Percentiles rank a stretch among this genome's conserved stretches.
These are phyloP conservation scores for Globodera rostochiensis DNA, from an alignment of 1,140 invertebrate genomes.

Conservation along the genomic window DNA sequence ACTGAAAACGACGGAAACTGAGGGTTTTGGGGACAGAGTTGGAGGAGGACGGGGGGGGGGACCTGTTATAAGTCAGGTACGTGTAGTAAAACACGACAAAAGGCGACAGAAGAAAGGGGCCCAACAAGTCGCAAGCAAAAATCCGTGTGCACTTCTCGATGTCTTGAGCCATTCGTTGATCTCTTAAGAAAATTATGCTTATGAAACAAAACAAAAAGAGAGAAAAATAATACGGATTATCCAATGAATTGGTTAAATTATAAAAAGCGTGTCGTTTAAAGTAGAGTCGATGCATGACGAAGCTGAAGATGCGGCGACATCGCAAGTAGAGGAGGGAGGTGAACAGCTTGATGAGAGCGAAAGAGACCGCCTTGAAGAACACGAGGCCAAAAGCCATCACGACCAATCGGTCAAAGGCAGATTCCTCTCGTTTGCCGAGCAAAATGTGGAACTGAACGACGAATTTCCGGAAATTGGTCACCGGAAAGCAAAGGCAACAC, in stretches of 20 bases:
- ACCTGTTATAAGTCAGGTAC: conserved; percentile 63
- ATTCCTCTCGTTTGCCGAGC: conserved; percentile 43
- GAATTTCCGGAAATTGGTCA: background rate
- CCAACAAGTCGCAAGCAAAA: conserved; percentile 66
- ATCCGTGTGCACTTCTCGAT: conserved; percentile 67
- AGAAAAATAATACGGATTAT: conserved; percentile 54
- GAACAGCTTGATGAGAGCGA: conserved; percentile 46
- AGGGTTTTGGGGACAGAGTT: background rate
- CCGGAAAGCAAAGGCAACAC: background rate
- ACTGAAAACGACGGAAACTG: conserved; percentile 55
- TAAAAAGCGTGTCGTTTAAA: conserved; percentile 65
- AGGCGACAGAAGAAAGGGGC: conserved; percentile 67
- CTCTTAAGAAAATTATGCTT: conserved; percentile 48
- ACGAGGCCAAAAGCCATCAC: conserved; percentile 45
- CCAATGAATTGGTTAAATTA: conserved; percentile 43
- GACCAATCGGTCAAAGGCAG: conserved; percentile 44
- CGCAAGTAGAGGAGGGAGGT: conserved; percentile 51
- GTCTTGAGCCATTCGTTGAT: conserved; percentile 69
- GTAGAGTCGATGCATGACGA: conserved; percentile 59
- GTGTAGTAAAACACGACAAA: conserved; percentile 69
- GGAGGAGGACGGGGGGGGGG: background rate
- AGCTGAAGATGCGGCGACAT: conserved; percentile 46
- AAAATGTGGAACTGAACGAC: conserved; percentile 47
- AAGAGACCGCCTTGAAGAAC: conserved; percentile 47
- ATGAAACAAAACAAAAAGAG: background rate